Base-by-base conservation (phyloP, 2,888 invertebrate species). In the Parnassius apollo region DNA sequence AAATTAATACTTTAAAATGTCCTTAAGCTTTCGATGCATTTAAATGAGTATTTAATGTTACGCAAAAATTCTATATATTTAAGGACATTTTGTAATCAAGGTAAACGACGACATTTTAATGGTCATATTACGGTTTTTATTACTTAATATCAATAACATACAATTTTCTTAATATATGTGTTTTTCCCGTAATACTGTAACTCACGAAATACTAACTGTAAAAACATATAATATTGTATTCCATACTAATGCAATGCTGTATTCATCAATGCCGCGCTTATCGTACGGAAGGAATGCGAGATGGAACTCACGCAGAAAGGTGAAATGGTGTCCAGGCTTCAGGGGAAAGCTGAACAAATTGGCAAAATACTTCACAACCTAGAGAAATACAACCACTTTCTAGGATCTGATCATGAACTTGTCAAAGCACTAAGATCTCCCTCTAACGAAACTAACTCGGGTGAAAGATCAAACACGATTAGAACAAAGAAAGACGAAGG, bases 231-330 rank as follows among this genome's bases (percentile, higher is more conserved):
- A 9, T 59, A 63, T 56, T 53, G 25, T 64, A 55, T 59, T 35
- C 45, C 44, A 77, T 84, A 91, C 90, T 91, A 91, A 90, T 85
- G 75, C 77, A 76, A 81, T 83, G 80, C 75, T 88, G 83, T 88
- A 85, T 90, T 89, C 83, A 86, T 78, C 80, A 80, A 83, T 90
- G 88, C 87, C 86, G 86, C 86, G 85, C 76, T 81, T 82, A 67
- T 78, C 81, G 73, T 77, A 83, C 78, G 89, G 87, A 91, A 97
- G 97, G 97, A 97, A 93, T 98, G 97, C 93, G 98, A 98, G 93
- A 94, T 95, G 93, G 97, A 98, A 89, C 93, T 98, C 86, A 98
- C 98, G 80, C 97, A 98, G 93, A 98, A 98, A 90, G 98, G 97
- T 77, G 97, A 98, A 92, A 95, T 98, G 95, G 98, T 98, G 78